Evolutionary conservation across 2,113 vertebrate species (phyloP).

Genomic region (Macroglossus sobrinus): DNA sequence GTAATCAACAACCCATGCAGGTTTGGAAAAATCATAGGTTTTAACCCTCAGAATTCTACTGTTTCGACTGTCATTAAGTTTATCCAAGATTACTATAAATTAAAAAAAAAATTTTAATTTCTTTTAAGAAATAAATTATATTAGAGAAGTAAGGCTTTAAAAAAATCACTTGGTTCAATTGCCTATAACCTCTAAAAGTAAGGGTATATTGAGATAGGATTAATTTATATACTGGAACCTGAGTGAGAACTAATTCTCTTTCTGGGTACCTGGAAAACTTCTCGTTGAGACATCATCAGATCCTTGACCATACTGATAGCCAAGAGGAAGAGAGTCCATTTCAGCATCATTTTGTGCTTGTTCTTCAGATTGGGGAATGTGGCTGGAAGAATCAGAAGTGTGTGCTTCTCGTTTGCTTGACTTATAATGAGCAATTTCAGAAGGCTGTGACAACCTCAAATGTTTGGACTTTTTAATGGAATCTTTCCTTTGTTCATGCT

Average conservation of each 20-base stretch:
- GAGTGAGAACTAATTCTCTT: constrained; percentile 53
- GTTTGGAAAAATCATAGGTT: neutral
- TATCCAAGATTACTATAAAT: constrained; percentile 18
- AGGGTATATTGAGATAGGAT: constrained; percentile 84
- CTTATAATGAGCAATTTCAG: constrained; percentile 67
- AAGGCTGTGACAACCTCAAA: constrained; percentile 74
- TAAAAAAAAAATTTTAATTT: neutral
- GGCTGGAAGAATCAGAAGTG: constrained; percentile 49
- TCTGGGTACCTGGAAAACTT: constrained; percentile 74
- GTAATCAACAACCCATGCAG: neutral
- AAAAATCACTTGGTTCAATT: constrained; percentile 79
- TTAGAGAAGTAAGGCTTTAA: neutral
- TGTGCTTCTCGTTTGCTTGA: constrained; percentile 75
- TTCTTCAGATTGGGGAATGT: constrained; percentile 50
- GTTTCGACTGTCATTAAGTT: neutral
- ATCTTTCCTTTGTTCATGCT: constrained; percentile 76
- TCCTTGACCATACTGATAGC: constrained; percentile 9
- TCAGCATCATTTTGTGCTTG: constrained; percentile 62
- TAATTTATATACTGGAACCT: constrained; percentile 81
- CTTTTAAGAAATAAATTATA: neutral
- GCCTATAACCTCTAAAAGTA: constrained; percentile 85
- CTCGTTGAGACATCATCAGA: constrained; percentile 62
- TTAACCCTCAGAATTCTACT: neutral
- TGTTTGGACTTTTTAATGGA: constrained; percentile 72
- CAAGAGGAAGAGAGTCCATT: constrained; percentile 37